These are phyloP conservation scores for Euplexia lucipara DNA, from an alignment of 2,888 invertebrate genomes.

Conservation along the genomic window DNA sequence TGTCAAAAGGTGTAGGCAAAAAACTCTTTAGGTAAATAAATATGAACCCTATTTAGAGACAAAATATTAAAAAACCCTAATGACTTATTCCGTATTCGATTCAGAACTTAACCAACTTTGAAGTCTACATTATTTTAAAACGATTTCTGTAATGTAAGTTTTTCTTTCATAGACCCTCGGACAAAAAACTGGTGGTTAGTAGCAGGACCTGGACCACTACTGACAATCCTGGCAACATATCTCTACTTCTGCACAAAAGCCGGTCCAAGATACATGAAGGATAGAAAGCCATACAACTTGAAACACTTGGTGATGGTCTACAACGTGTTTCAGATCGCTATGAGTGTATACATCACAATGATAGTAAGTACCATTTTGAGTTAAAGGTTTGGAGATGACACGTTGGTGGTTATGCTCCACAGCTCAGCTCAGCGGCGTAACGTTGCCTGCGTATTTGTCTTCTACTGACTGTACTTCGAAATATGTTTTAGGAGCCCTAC, in stretches of 20 bases:
- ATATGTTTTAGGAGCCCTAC: too few species aligned
- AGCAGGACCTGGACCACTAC: slow-evolving; percentile 92
- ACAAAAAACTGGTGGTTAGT: slow-evolving; percentile 93
- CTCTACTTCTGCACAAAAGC: slow-evolving; percentile 93
- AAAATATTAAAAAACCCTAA: too few species aligned
- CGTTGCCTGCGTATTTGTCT: too few species aligned
- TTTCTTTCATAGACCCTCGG: slow-evolving; percentile 64
- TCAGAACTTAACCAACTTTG: too few species aligned
- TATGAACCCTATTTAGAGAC: too few species aligned
- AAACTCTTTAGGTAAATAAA: too few species aligned
- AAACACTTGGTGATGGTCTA: slow-evolving; percentile 93
- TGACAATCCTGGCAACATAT: slow-evolving; percentile 91
- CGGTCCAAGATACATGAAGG: slow-evolving; percentile 93
- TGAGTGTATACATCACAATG: slow-evolving; percentile 92
- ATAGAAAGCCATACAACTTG: slow-evolving; percentile 93
- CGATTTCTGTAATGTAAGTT: not conserved
- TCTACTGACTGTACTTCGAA: too few species aligned
- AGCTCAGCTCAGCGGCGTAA: too few species aligned
- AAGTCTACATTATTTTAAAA: too few species aligned
- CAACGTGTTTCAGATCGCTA: slow-evolving; percentile 95
- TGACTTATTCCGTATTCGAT: too few species aligned
- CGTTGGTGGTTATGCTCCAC: not conserved
- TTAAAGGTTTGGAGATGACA: too few species aligned
- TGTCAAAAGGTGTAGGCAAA: too few species aligned
- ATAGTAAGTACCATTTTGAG: slow-evolving; percentile 61